A percentile compares a stretch with the other conserved stretches of the same genome.
These are phyloP conservation scores for Otolemur garnettii DNA, from an alignment of 2,113 vertebrate species.

Conservation along the genomic window DNA sequence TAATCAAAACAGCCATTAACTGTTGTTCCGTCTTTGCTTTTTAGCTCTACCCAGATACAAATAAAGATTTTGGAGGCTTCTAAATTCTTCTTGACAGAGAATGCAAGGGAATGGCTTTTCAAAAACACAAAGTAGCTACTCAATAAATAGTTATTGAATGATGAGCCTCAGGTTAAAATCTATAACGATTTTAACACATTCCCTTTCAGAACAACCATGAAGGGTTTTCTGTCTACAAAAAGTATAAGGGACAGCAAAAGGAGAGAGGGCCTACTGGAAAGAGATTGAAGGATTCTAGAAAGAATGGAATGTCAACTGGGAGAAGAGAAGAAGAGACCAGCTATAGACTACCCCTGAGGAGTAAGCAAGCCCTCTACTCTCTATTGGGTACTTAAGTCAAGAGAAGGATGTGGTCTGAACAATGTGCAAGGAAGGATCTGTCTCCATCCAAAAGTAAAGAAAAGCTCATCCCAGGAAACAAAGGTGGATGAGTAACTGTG, in stretches of 20 bases:
- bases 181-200: neutral
- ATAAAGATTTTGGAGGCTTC: constrained; percentile 36
- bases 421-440: neutral
- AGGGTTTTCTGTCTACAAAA: neutral
- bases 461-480: neutral
- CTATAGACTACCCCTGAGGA: neutral
- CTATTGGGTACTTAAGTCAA: neutral
- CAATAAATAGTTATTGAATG: constrained; percentile 19
- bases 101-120: neutral
- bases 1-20: neutral
- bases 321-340: neutral
- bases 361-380: neutral
- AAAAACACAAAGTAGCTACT: constrained; percentile 7
- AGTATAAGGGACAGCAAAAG: neutral
- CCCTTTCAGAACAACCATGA: neutral
- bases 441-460: neutral
- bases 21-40: neutral
- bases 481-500: neutral
- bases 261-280: neutral
- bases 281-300: neutral
- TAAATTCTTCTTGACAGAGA: neutral
- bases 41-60: neutral
- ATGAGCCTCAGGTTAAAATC: neutral
- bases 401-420: neutral
- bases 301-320: neutral